Percentiles rank a stretch among this genome's conserved stretches.
These are phyloP conservation scores for Drosophila imparisetae DNA, from an alignment of 2,888 invertebrate species.

Conservation along the genomic window DNA sequence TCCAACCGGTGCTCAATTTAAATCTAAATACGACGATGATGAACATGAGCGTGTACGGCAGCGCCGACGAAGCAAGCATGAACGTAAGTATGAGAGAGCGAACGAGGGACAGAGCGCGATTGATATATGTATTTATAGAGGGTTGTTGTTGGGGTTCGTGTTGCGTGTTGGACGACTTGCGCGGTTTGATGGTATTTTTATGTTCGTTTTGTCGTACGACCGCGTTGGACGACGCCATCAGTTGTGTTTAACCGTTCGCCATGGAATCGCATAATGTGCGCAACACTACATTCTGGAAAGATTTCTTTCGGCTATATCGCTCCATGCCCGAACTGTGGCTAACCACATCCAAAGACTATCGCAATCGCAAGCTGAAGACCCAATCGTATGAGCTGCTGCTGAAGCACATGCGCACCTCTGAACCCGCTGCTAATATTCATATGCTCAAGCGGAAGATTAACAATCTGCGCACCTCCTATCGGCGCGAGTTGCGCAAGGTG, in stretches of 20 bases:
- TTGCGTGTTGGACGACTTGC: slow-evolving; percentile 23
- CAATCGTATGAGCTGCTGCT: slow-evolving; percentile 48
- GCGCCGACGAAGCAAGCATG: slow-evolving; percentile 59
- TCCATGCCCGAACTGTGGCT: slow-evolving; percentile 66
- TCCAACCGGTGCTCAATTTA: slow-evolving; percentile 58
- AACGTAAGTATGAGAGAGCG: slow-evolving; percentile 43
- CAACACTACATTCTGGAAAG: slow-evolving; percentile 49
- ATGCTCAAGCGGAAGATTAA: slow-evolving; percentile 68
- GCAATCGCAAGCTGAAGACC: slow-evolving; percentile 50
- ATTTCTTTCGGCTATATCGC: slow-evolving; percentile 62
- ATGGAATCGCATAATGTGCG: slow-evolving; percentile 55
- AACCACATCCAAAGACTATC: slow-evolving; percentile 46
- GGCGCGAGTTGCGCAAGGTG: slow-evolving; percentile 65
- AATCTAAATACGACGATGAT: background rate
- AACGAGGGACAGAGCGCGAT: background rate
- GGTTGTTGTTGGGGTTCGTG: slow-evolving; percentile 6
- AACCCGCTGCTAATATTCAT: slow-evolving; percentile 53
- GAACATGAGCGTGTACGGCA: slow-evolving; percentile 40
- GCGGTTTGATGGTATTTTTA: slow-evolving; percentile 2
- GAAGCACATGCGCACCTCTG: slow-evolving; percentile 30
- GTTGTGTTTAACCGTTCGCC: slow-evolving; percentile 2
- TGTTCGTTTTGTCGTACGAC: slow-evolving; percentile 39
- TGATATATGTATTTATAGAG: background rate
- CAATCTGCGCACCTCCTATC: slow-evolving; percentile 70
- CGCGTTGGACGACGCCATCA: slow-evolving; percentile 46